phyloP scores from a whole-genome alignment of 2,113 vertebrate genomes.

The Patagioenas fasciata region DNA sequence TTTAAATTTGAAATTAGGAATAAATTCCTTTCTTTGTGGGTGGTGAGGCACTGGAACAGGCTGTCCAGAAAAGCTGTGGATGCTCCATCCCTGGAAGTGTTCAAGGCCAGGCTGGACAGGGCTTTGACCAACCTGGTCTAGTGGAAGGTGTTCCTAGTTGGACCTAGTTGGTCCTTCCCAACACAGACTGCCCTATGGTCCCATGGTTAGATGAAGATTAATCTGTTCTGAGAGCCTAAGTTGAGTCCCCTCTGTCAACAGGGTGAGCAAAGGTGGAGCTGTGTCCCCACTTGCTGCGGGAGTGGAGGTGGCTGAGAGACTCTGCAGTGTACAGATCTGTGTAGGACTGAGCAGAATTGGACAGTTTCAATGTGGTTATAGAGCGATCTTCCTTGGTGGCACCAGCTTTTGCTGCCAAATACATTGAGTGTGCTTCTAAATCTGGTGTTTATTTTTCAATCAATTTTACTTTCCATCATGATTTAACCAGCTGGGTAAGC shows the following conservation, averaged over 20 bases:
- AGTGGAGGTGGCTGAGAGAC: not conserved
- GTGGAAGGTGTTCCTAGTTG: accelerated
- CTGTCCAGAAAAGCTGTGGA: not conserved
- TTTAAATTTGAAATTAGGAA: not conserved
- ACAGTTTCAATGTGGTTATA: not conserved
- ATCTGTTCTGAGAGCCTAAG: not conserved
- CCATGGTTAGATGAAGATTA: not conserved
- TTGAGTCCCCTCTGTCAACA: not conserved
- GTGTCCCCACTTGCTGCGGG: accelerated
- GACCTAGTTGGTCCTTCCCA: not conserved
- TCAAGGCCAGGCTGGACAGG: not conserved
- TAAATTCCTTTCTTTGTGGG: not conserved
- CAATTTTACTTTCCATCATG: not conserved
- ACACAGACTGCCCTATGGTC: not conserved
- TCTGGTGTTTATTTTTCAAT: slow-evolving; percentile 33
- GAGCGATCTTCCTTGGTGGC: not conserved
- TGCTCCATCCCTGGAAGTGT: not conserved
- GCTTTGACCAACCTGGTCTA: not conserved
- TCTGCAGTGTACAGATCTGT: not conserved
- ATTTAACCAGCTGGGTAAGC: slow-evolving; percentile 27
- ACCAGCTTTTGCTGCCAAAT: not conserved
- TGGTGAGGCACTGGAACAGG: not conserved
- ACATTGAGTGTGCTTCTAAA: not conserved
- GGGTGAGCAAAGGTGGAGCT: not conserved
- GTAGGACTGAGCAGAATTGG: not conserved